Evolutionary conservation across 2,888 invertebrate genomes (phyloP), one percentile per base, ranked within the genome.

Genomic region (Pilophorus perplexus): DNA sequence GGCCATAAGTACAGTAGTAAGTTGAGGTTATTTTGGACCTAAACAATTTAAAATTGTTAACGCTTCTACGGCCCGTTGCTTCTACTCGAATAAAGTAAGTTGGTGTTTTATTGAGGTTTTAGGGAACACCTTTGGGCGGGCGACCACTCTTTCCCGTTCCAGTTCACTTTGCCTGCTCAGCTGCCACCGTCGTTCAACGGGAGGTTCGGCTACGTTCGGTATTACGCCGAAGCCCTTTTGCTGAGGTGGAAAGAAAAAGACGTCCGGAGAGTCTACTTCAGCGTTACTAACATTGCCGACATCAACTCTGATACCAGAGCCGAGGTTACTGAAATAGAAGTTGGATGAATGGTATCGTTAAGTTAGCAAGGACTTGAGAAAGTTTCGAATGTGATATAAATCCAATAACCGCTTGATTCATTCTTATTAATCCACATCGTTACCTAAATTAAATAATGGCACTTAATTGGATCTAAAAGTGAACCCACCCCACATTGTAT

Each of bases 1-100:
- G 74, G 74, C 4, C 74, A 74, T 68, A 74, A 74, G 60, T 74
- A 74, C 66, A 74, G 74, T 66, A 74, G 74, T 74, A 67, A 74
- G 74, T 72, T 16, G 14, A 38, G 12, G 2, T 12, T 3, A 14
- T 38, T 38, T 3, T 38, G 16, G 6, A 27, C 27, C 14, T 27
- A 22, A 23, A 54, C 16, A 25, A n/a, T 20, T 55, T 20, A 23
- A 23, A 18, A 1, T 52, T 22, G 1, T 52, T 20, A 3, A 52
- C 28, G n/a, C 12, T n/a, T n/a, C n/a, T n/a, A n/a, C n/a, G n/a
- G n/a, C n/a, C n/a, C n/a, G n/a, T n/a, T n/a, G n/a, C n/a, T n/a
- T n/a, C n/a, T n/a, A n/a, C n/a, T n/a, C n/a, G n/a, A n/a, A n/a
- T n/a, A n/a, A n/a, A n/a, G n/a, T n/a, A n/a, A n/a, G n/a, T n/a